These are phyloP conservation scores for Oxyruncus cristatus DNA, from an alignment of 2,113 vertebrate species.

Conservation along the genomic window DNA sequence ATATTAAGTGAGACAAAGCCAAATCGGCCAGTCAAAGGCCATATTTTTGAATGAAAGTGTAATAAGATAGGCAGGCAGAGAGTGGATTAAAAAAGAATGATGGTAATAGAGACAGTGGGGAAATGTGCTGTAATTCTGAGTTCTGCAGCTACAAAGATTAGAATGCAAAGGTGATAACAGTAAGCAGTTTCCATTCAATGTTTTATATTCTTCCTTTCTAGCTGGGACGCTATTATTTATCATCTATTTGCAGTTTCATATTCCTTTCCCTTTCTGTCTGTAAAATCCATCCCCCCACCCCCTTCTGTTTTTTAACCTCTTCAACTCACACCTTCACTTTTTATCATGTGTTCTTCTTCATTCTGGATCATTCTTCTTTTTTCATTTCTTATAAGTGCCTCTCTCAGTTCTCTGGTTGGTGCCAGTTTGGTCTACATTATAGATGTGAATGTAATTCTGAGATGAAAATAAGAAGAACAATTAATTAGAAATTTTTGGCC, in stretches of 20 bases:
- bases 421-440: neutral
- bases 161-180: neutral
- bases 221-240: neutral
- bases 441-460: neutral
- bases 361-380: neutral
- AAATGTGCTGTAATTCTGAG: neutral
- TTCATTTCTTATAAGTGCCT: neutral
- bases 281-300: neutral
- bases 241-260: neutral
- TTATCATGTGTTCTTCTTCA: neutral
- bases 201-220: neutral
- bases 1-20: neutral
- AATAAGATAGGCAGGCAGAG: neutral
- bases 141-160: conserved; percentile 20
- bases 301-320: neutral
- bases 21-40: neutral
- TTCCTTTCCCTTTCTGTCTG: neutral
- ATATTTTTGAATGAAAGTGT: neutral
- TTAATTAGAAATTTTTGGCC: neutral
- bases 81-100: neutral
- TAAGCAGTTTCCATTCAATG: neutral
- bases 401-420: neutral
- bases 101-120: neutral
- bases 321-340: neutral
- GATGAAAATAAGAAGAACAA: neutral